Evolutionary conservation across 2,888 invertebrate species (phyloP).

Genomic region (Prosapia bicincta): DNA sequence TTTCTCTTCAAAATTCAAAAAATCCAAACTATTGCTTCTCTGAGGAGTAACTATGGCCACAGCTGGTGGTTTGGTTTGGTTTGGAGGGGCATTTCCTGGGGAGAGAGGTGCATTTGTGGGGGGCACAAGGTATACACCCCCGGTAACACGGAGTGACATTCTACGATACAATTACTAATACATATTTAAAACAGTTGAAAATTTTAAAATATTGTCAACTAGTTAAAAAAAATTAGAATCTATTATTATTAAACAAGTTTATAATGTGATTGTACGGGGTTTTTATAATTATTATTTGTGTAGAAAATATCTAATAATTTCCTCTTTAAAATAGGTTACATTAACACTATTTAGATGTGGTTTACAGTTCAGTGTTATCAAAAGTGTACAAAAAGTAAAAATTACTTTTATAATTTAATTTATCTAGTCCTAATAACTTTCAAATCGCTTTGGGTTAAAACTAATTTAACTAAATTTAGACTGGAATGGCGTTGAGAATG

Average conservation of each 20-base stretch:
- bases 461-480: background rate
- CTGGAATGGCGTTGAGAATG: conserved; percentile 19
- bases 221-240: too few species aligned
- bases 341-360: background rate
- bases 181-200: background rate
- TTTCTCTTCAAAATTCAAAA: conserved; percentile 89
- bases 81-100: conserved; percentile 29
- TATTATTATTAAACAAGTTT: too few species aligned
- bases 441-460: background rate
- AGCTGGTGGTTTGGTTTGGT: conserved; percentile 30
- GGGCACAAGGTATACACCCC: conserved; percentile 22
- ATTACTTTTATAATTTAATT: background rate
- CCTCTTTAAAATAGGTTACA: too few species aligned
- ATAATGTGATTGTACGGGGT: too few species aligned
- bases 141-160: conserved; percentile 25
- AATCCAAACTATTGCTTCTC: conserved; percentile 80
- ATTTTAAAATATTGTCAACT: too few species aligned
- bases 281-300: too few species aligned
- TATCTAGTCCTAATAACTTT: background rate
- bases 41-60: conserved; percentile 63
- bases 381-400: background rate
- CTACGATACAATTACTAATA: too few species aligned
- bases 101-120: conserved; percentile 14
- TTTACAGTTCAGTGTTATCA: background rate
- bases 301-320: too few species aligned